Conservation (phyloP, 2,888 invertebrate genomes). For the Pseudoips prasinana region DNA sequence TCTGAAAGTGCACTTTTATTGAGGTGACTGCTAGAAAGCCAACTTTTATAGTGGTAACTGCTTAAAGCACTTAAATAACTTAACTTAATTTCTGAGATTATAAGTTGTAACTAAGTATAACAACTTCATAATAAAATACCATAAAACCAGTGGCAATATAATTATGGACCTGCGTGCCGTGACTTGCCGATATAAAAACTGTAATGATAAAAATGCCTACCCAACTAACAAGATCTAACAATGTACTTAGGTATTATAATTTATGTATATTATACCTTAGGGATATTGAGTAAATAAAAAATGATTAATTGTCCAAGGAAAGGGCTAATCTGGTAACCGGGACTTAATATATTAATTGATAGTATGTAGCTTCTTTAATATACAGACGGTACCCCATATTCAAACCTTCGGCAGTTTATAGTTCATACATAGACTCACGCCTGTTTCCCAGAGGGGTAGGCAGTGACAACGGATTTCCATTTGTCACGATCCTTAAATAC, state of each 20-base stretch:
- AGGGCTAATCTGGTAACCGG: not conserved
- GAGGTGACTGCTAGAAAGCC: too few species aligned
- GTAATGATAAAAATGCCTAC: conserved; percentile 38
- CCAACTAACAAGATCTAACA: conserved; percentile 37
- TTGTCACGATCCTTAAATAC: too few species aligned
- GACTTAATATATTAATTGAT: too few species aligned
- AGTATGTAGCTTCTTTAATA: too few species aligned
- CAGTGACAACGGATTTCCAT: too few species aligned
- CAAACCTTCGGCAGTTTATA: too few species aligned
- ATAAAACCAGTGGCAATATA: conserved; percentile 18
- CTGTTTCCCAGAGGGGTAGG: too few species aligned
- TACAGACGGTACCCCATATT: too few species aligned
- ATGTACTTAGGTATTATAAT: conserved; percentile 33
- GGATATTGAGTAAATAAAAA: conserved; percentile 45
- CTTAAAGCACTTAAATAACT: too few species aligned
- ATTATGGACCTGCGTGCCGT: conserved; percentile 37
- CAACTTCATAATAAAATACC: conserved; percentile 22
- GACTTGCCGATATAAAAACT: conserved; percentile 49
- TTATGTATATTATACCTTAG: conserved; percentile 41
- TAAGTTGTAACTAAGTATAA: conserved; percentile 6
- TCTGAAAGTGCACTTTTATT: too few species aligned
- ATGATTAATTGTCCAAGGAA: conserved; percentile 35
- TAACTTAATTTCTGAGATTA: conserved; percentile 8
- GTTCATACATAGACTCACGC: too few species aligned
- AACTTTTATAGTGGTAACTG: too few species aligned